Conservation (phyloP, 2,113 vertebrate genomes). For the Nanorana parkeri region DNA sequence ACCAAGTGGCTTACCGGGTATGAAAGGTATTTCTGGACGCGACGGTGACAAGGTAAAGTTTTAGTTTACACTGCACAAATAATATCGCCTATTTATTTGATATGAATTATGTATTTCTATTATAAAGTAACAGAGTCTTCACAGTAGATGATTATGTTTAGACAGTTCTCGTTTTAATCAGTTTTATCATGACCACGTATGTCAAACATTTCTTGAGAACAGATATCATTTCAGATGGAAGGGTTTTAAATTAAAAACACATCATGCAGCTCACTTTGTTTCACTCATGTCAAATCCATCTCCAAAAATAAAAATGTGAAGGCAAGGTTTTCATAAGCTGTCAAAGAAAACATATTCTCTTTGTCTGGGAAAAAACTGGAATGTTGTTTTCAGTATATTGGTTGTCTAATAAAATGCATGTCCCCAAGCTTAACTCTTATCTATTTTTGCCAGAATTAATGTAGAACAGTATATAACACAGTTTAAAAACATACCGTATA, state of each 20-base stretch:
- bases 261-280: not conserved
- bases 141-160: too few relatives aligned
- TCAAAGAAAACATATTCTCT: not conserved
- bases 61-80: not conserved
- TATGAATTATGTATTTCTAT: too few relatives aligned
- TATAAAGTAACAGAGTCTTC: too few relatives aligned
- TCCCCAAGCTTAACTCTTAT: not conserved
- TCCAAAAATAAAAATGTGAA: not conserved
- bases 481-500: too few relatives aligned
- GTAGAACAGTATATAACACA: too few relatives aligned
- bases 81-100: too few relatives aligned
- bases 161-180: not conserved
- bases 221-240: not conserved
- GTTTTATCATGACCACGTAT: too few relatives aligned
- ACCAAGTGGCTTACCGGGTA: conserved; percentile 79
- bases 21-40: conserved; percentile 87
- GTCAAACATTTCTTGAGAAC: too few relatives aligned
- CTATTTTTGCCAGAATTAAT: conserved; percentile 2
- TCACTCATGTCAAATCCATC: not conserved
- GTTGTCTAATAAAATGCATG: conserved; percentile 11
- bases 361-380: not conserved
- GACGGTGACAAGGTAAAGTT: conserved; percentile 83
- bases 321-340: not conserved
- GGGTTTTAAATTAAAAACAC: conserved; percentile 8
- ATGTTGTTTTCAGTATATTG: not conserved